Evolutionary conservation across 1,140 invertebrate genomes (phyloP).

Genomic region (Choristoneura fumiferana): DNA sequence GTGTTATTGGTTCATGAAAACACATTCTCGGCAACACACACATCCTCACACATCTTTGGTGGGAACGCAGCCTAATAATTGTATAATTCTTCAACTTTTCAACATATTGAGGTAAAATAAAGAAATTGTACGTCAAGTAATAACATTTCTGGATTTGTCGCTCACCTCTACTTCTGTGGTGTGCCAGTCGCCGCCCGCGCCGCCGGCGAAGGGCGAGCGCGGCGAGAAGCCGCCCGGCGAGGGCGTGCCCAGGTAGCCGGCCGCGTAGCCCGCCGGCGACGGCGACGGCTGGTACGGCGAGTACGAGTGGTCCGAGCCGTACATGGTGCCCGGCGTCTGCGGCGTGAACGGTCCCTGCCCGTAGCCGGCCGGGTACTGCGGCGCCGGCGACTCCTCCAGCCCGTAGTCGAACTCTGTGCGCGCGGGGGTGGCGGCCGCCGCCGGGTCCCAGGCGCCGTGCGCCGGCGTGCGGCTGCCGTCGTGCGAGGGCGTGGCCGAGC

Average conservation of each 20-base stretch:
- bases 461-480: constrained; percentile 93
- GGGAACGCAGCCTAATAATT: too few relatives aligned
- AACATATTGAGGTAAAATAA: too few relatives aligned
- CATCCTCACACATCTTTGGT: too few relatives aligned
- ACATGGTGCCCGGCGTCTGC: constrained; percentile 95
- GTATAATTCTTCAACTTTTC: too few relatives aligned
- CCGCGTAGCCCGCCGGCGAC: constrained; percentile 80
- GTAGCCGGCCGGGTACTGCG: constrained; percentile 87
- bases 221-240: constrained; percentile 90
- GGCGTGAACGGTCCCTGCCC: constrained; percentile 94
- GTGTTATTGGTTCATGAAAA: too few relatives aligned
- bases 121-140: too few relatives aligned
- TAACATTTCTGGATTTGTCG: too few relatives aligned
- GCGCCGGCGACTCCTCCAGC: constrained; percentile 87
- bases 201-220: constrained; percentile 87
- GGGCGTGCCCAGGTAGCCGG: constrained; percentile 84
- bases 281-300: constrained; percentile 94
- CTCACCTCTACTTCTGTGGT: constrained; percentile 95
- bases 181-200: constrained; percentile 93
- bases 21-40: too few relatives aligned
- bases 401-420: constrained; percentile 86
- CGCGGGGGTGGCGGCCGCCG: constrained; percentile 91
- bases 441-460: constrained; percentile 94
- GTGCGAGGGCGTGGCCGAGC: constrained; percentile 94
- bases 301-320: constrained; percentile 92